Percentiles rank a stretch among this genome's conserved stretches.
Conservation (phyloP, 2,797 vertebrate genomes). For the Acanthis flammea region DNA sequence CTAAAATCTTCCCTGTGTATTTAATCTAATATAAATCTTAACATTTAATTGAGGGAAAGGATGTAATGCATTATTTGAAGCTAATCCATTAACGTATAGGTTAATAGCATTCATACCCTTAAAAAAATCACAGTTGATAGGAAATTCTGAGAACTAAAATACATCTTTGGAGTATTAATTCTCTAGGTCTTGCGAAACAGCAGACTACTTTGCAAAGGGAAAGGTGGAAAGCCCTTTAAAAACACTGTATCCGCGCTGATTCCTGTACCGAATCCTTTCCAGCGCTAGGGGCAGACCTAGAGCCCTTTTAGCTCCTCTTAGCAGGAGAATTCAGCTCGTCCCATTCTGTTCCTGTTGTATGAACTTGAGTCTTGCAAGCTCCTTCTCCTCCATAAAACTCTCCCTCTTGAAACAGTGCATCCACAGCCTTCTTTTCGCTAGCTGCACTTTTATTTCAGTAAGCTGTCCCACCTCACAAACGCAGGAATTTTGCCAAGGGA, state of each 20-base stretch:
- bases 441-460: not conserved
- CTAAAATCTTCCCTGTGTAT: not conserved
- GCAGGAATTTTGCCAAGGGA: not conserved
- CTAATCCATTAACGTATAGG: not conserved
- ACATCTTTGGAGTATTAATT: not conserved
- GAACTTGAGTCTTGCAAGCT: not conserved
- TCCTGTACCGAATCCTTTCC: not conserved
- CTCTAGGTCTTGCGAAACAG: not conserved
- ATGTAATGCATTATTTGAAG: not conserved
- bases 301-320: not conserved
- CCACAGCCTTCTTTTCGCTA: not conserved
- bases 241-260: not conserved
- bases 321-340: not conserved
- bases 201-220: not conserved
- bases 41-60: not conserved
- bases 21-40: conserved; percentile 3
- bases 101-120: not conserved
- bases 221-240: not conserved
- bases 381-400: not conserved
- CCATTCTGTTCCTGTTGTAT: not conserved
- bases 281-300: not conserved
- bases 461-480: not conserved
- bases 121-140: not conserved
- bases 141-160: not conserved
- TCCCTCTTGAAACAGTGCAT: not conserved